Percentiles rank a stretch among this genome's conserved stretches.
Evolutionary conservation across 2,797 vertebrate species (phyloP).

Genomic region (Anguilla megastoma): DNA sequence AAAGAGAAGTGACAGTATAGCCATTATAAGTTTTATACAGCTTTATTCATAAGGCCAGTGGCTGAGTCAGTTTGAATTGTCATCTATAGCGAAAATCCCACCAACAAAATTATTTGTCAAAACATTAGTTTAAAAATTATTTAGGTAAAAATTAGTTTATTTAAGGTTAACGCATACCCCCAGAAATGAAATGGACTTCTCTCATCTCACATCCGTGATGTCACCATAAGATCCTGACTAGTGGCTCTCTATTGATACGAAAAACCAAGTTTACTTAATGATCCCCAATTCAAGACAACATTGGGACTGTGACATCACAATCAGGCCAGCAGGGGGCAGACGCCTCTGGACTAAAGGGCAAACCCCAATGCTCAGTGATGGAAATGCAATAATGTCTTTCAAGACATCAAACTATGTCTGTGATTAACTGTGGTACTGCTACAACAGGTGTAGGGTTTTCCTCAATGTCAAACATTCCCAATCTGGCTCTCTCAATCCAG

Average conservation of each 20-base stretch:
- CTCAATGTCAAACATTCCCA: background rate
- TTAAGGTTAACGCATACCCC: background rate
- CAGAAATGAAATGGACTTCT: background rate
- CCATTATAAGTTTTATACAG: background rate
- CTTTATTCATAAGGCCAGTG: background rate
- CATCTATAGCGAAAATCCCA: too few species aligned
- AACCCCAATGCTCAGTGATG: background rate
- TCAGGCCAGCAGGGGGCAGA: background rate
- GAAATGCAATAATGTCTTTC: background rate
- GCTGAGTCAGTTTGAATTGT: too few species aligned
- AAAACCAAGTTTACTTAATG: background rate
- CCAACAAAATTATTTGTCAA: background rate
- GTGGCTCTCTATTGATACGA: background rate
- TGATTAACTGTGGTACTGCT: background rate
- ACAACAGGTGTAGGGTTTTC: background rate
- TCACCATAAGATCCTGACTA: background rate
- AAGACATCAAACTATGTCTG: background rate
- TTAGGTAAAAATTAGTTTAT: background rate
- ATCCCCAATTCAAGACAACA: background rate
- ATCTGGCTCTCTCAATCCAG: background rate
- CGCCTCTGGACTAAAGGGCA: background rate
- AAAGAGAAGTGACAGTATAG: background rate
- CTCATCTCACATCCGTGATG: background rate
- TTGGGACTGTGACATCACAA: background rate
- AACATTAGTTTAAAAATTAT: too few species aligned